Evolutionary conservation across 2,113 vertebrate genomes (phyloP).

Genomic region (Bubo scandiacus): DNA sequence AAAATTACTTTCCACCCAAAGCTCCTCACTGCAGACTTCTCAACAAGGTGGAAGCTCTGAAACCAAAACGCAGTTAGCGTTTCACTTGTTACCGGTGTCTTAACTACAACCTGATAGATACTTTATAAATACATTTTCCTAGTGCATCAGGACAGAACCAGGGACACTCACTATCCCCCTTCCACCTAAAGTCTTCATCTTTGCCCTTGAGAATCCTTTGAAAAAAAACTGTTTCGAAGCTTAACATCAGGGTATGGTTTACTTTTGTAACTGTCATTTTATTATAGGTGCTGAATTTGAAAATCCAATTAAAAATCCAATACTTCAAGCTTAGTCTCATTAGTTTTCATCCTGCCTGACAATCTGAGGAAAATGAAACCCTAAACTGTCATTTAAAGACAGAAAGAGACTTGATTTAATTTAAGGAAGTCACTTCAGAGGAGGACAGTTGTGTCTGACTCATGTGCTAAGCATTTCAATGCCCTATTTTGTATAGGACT

Average conservation of each 20-base stretch:
- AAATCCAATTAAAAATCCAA: constrained; percentile 18
- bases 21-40: neutral
- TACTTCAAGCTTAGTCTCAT: neutral
- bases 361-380: neutral
- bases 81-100: neutral
- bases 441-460: neutral
- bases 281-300: neutral
- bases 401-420: neutral
- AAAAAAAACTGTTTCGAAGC: neutral
- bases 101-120: neutral
- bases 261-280: neutral
- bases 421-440: neutral
- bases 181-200: neutral
- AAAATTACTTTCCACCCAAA: neutral
- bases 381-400: neutral
- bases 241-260: neutral
- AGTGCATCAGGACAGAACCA: neutral
- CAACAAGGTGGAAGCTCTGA: neutral
- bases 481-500: neutral
- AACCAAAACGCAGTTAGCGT: neutral
- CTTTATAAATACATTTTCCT: neutral
- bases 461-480: neutral
- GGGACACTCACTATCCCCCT: neutral
- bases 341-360: neutral
- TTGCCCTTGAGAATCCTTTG: neutral